Evolutionary conservation across 2,888 invertebrate genomes (phyloP).

Genomic region (Abrostola tripartita): DNA sequence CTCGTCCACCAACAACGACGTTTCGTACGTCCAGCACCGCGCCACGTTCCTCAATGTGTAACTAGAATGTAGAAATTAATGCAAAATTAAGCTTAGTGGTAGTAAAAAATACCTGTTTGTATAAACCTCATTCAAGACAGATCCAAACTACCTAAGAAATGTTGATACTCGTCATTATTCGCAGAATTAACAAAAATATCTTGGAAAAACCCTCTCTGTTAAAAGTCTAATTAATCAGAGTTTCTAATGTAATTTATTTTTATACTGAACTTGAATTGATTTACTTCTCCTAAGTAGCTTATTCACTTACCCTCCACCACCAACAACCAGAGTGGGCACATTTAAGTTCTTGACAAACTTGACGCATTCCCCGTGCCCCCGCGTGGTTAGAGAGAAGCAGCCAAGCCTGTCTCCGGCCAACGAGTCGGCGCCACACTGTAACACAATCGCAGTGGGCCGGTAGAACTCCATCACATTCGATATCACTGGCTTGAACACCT

Average conservation of each 20-base stretch:
- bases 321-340: slow-evolving; percentile 97
- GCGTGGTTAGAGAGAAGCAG: slow-evolving; percentile 98
- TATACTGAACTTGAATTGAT: no score
- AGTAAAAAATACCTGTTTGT: not conserved
- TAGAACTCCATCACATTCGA: slow-evolving; percentile 98
- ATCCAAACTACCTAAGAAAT: not conserved
- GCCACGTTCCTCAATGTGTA: slow-evolving; percentile 99
- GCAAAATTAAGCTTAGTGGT: not conserved
- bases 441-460: slow-evolving; percentile 98
- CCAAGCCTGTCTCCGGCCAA: slow-evolving; percentile 98
- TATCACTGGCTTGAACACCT: slow-evolving; percentile 98
- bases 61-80: slow-evolving; percentile 67
- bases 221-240: no score
- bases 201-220: no score
- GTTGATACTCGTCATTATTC: no score
- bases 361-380: slow-evolving; percentile 99
- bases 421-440: slow-evolving; percentile 99
- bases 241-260: no score
- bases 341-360: slow-evolving; percentile 97
- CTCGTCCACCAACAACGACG: slow-evolving; percentile 97
- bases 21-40: slow-evolving; percentile 99
- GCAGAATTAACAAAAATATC: no score
- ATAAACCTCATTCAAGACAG: not conserved
- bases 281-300: not conserved
- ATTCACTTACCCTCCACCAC: slow-evolving; percentile 89